phyloP scores from a whole-genome alignment of 2,888 invertebrate species.

The Scaptomyza cyrtandrae region DNA sequence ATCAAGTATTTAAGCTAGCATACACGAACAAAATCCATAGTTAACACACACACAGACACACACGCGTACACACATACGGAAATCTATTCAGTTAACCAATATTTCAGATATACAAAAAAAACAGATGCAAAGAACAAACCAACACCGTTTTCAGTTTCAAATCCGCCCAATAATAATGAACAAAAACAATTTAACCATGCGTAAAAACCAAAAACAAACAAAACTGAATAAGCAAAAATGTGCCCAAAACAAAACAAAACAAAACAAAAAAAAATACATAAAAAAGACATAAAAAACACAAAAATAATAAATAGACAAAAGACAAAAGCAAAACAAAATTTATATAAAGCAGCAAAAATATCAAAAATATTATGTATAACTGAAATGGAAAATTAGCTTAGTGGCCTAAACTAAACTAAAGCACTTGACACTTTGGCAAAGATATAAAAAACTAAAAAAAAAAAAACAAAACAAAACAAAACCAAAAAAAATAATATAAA shows the following conservation, averaged over 20 bases:
- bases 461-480: background rate
- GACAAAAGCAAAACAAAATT: background rate
- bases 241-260: no score
- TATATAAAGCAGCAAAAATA: slow-evolving; percentile 70
- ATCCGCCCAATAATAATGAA: slow-evolving; percentile 66
- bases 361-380: slow-evolving; percentile 55
- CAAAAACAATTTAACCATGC: slow-evolving; percentile 9
- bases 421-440: slow-evolving; percentile 68
- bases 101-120: slow-evolving; percentile 18
- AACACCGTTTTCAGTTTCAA: slow-evolving; percentile 75
- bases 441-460: background rate
- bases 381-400: slow-evolving; percentile 38
- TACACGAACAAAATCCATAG: slow-evolving; percentile 18
- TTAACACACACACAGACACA: slow-evolving; percentile 26
- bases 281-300: slow-evolving; percentile 41
- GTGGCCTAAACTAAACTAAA: slow-evolving; percentile 65
- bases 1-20: slow-evolving; percentile 33
- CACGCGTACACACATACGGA: no score
- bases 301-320: no score
- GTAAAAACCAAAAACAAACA: slow-evolving; percentile 12
- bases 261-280: no score
- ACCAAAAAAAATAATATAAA: no score
- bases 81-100: slow-evolving; percentile 49
- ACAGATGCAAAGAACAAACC: slow-evolving; percentile 39
- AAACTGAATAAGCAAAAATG: slow-evolving; percentile 57